phyloP scores from a whole-genome alignment of 2,797 vertebrate species.

The Sitta carolinensis region DNA sequence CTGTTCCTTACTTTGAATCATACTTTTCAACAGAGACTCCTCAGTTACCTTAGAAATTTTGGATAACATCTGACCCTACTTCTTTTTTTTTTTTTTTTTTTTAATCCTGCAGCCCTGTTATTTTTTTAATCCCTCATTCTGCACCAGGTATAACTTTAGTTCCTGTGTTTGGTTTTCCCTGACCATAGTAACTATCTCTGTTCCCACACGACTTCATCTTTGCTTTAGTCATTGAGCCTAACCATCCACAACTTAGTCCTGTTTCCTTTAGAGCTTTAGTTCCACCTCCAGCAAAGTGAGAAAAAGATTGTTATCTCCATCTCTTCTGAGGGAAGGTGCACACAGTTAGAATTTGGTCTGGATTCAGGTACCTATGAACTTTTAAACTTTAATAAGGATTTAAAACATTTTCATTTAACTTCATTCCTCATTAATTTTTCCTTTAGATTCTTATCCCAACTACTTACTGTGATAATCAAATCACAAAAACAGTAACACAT shows the following conservation, averaged over 20 bases:
- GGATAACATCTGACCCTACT: neutral
- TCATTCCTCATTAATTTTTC: neutral
- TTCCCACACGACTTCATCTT: neutral
- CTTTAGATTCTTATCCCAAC: neutral
- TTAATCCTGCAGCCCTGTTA: neutral
- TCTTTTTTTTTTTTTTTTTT: neutral
- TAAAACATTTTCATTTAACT: neutral
- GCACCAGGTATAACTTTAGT: neutral
- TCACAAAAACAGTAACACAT: neutral
- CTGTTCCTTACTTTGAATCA: neutral
- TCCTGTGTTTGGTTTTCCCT: neutral
- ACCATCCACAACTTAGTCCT: neutral
- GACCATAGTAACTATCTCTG: neutral
- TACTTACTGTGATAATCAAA: neutral
- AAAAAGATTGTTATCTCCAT: neutral
- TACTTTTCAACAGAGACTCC: neutral
- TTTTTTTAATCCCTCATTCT: neutral
- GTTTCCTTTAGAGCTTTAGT: constrained; percentile 2
- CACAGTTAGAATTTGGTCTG: neutral
- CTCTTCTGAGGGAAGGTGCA: neutral
- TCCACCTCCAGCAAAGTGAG: neutral
- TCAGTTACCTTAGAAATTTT: neutral
- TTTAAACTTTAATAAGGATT: neutral
- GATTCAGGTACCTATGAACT: neutral
- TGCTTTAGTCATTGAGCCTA: neutral